Evolutionary conservation across 1,140 invertebrate genomes (phyloP), one percentile per base, ranked within the genome.

Genomic region (Atta texana): DNA sequence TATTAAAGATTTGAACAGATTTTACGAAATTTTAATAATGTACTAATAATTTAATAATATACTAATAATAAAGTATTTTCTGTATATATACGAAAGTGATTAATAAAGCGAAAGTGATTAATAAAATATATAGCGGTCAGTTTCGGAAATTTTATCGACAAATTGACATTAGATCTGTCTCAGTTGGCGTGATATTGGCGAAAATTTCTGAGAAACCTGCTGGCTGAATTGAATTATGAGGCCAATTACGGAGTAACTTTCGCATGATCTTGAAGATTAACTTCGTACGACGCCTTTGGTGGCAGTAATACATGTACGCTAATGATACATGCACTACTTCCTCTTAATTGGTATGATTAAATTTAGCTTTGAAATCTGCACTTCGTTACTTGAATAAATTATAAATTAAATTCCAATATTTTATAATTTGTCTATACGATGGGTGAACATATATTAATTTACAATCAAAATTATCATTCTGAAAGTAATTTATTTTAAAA

Each of bases 201-300:
- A 61, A 82, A 82, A 82, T 82, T 82, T 74, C 55, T 18, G n/a
- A 82, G 66, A 72, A 82, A 72, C 34, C 21, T 14, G 63, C 28
- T 53, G 39, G 44, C 18, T 14, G 55, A 74, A 82, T 82, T 74
- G 55, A 82, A 82, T 82, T 82, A 74, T 53, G 34, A 18, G 68
- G 6, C 24, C 55, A 82, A 74, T 82, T 74, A 82, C 14, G n/a
- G 2, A 63, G 53, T 59, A 82, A 74, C 57, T 82, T 82, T 82
- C 68, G 53, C 77, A 14, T 55, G 31, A 21, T 57, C 53, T 55
- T 44, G 64, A 44, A 31, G 66, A 74, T 59, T 74, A 55, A 74
- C 18, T 74, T 49, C 3, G 7, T 49, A 57, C 57, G 14, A 44
- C 53, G 24, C 53, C 39, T 59, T 59, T 53, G 18, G n/a, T 55